A percentile compares a stretch with the other conserved stretches of the same genome.
Evolutionary conservation across 2,888 invertebrate genomes (phyloP).

Genomic region (Frankliniella fusca): DNA sequence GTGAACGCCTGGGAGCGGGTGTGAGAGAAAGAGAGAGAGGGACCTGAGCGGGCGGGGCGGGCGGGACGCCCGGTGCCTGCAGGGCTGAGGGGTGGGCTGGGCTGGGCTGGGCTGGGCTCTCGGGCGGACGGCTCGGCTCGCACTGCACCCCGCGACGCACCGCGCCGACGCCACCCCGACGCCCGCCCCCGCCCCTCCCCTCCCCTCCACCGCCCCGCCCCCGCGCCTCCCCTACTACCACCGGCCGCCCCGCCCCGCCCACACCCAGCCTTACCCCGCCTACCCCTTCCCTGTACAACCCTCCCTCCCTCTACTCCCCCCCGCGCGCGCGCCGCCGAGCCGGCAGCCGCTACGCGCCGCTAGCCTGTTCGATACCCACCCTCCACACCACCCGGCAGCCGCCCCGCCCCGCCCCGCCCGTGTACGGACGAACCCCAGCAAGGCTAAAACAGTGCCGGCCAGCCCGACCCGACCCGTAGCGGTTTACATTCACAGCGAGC

Average conservation of each 20-base stretch:
- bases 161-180: background rate
- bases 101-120: background rate
- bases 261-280: background rate
- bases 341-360: background rate
- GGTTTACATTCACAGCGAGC: no score
- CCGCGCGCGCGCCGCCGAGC: background rate
- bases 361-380: background rate
- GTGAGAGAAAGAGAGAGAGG: background rate
- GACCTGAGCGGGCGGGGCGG: background rate
- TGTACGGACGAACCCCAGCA: background rate
- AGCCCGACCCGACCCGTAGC: background rate
- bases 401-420: background rate
- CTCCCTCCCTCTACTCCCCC: background rate
- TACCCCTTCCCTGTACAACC: background rate
- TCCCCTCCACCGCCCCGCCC: background rate
- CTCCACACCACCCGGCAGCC: background rate
- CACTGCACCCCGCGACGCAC: background rate
- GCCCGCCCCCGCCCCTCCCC: background rate
- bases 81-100: background rate
- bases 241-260: background rate
- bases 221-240: background rate
- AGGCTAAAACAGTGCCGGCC: constrained; percentile 2
- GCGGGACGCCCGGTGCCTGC: background rate
- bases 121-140: constrained; percentile 3
- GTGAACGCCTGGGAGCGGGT: background rate